These are phyloP conservation scores for Laothoe populi DNA, from an alignment of 2,888 invertebrate species.

Conservation along the genomic window DNA sequence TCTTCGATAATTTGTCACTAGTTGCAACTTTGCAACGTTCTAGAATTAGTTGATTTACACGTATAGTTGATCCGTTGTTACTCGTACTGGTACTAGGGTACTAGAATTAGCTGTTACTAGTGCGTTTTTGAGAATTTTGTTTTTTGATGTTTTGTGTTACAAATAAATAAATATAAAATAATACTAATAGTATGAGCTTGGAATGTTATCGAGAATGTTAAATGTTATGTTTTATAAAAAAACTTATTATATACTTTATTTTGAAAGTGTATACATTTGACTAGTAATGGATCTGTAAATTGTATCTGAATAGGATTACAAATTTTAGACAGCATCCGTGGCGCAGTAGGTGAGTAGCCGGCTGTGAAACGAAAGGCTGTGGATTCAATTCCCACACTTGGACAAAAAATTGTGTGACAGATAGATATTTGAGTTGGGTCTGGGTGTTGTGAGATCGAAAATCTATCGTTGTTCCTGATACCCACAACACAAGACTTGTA, in stretches of 20 bases:
- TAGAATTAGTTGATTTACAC: constrained; percentile 12
- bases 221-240: not conserved
- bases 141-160: constrained; percentile 5
- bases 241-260: not conserved
- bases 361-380: too few relatives aligned
- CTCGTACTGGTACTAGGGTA: constrained; percentile 13
- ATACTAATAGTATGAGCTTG: constrained; percentile 17
- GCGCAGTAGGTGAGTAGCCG: too few relatives aligned
- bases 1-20: constrained; percentile 29
- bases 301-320: too few relatives aligned
- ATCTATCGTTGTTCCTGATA: too few relatives aligned
- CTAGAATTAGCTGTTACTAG: constrained; percentile 17
- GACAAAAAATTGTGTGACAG: too few relatives aligned
- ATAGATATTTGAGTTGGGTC: too few relatives aligned
- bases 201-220: constrained; percentile 10
- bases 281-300: not conserved
- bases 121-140: not conserved
- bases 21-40: constrained; percentile 14
- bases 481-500: too few relatives aligned
- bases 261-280: not conserved
- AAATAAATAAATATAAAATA: constrained; percentile 14
- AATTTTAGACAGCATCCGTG: too few relatives aligned
- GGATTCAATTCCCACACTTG: too few relatives aligned
- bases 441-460: too few relatives aligned
- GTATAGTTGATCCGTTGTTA: constrained; percentile 20